Evolutionary conservation across 2,113 vertebrate species (phyloP).

Genomic region (Physeter macrocephalus): DNA sequence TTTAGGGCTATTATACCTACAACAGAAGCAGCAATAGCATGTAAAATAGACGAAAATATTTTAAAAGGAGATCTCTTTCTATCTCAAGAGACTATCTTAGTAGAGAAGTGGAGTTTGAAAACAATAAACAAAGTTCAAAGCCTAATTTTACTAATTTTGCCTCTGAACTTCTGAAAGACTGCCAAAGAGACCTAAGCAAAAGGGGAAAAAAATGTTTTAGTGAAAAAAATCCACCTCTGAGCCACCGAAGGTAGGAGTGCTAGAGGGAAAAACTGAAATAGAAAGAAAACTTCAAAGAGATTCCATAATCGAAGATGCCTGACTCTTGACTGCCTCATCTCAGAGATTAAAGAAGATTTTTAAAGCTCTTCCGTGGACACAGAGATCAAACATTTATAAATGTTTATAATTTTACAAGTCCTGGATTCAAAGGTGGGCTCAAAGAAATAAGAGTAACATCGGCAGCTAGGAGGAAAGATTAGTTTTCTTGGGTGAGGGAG

Average conservation of each 20-base stretch:
- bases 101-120: slow-evolving; percentile 18
- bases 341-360: slow-evolving; percentile 70
- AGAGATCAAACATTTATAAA: slow-evolving; percentile 70
- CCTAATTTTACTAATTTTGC: slow-evolving; percentile 58
- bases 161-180: slow-evolving; percentile 58
- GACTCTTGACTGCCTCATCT: slow-evolving; percentile 56
- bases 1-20: background rate
- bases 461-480: background rate
- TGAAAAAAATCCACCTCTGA: slow-evolving; percentile 14
- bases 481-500: background rate
- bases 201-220: background rate
- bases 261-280: slow-evolving; percentile 44
- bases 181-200: slow-evolving; percentile 59
- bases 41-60: slow-evolving; percentile 32
- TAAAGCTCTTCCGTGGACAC: slow-evolving; percentile 52
- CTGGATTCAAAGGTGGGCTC: slow-evolving; percentile 62
- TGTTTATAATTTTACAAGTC: slow-evolving; percentile 65
- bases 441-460: slow-evolving; percentile 21
- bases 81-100: background rate
- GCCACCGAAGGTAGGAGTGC: slow-evolving; percentile 17
- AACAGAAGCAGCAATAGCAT: slow-evolving; percentile 15
- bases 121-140: slow-evolving; percentile 48
- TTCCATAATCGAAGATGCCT: slow-evolving; percentile 58
- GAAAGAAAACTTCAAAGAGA: slow-evolving; percentile 67
- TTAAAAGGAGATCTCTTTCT: background rate